Base-by-base conservation (phyloP, 2,113 vertebrate genomes). In the Oryzias javanicus region DNA sequence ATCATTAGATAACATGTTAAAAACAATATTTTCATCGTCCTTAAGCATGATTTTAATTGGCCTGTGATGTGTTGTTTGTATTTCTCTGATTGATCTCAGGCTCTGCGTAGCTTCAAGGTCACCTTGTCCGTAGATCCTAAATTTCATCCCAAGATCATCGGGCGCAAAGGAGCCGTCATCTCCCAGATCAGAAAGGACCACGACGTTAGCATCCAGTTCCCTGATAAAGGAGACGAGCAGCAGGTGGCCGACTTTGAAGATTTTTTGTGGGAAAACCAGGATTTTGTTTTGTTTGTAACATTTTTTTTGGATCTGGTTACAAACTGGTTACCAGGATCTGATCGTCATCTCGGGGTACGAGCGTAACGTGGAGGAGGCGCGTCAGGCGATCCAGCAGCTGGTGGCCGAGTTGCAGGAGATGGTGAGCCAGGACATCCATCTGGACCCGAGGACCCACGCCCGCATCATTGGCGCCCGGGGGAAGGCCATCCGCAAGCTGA, bases 101-200 rank as follows among this genome's bases (percentile, higher is more conserved):
- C 90, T 0, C 73, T 94, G 63, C 89, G 93, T 27, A 91, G 92
- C 70, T 94, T 90, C 74, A 94, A 91, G 72, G 83, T 91, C 4
- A 91, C 86, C 20, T 78, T 93, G 74, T 90, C 90, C 0, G 90
- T 94, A 0, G 90, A 93, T 35, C 90, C 93, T 4, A 92, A 91
- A 72, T 93, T 92, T 67, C 93, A 94, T 63, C 93, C 93, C 13
- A 94, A 94, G 80, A 93, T 94, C 64, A 94, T 94, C 1, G 93
- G 93, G 1, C 90, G 92, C 24, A 94, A 94, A 63, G 93, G 93
- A 65, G 90, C 92, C 0, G 91, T 94, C 68, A 93, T 94, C 74
- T 89, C 91, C 46, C 91, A 93, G 81, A 93, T 94, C 72, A 88
- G 93, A 42, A 94, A 93, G 74, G 91, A 93, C 60, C 90, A 92